These are phyloP conservation scores for Pelodiscus sinensis DNA, from an alignment of 2,113 vertebrate species.

Conservation along the genomic window DNA sequence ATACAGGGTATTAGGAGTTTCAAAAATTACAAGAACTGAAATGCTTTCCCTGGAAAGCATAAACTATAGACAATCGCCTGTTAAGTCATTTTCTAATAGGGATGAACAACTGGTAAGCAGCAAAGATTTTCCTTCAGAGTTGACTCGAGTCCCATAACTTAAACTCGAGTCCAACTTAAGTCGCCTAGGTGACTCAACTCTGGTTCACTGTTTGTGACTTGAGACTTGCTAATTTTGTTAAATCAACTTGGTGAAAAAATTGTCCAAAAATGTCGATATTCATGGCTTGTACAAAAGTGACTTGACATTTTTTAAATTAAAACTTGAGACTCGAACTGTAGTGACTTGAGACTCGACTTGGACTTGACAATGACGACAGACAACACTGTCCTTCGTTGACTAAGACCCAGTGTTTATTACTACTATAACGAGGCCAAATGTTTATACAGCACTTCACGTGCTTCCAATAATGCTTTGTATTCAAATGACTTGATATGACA, in stretches of 20 bases:
- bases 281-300: too few relatives aligned
- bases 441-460: not conserved
- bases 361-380: too few relatives aligned
- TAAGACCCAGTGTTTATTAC: slow-evolving; percentile 15
- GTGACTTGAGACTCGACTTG: too few relatives aligned
- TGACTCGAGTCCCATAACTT: too few relatives aligned
- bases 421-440: not conserved
- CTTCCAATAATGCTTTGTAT: slow-evolving; percentile 18
- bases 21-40: not conserved
- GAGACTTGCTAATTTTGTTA: too few relatives aligned
- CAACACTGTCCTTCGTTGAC: not conserved
- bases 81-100: not conserved
- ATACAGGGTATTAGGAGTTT: not conserved
- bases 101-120: not conserved
- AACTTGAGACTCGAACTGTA: too few relatives aligned
- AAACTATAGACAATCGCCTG: not conserved
- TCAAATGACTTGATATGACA: slow-evolving; percentile 23
- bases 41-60: not conserved
- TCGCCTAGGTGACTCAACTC: too few relatives aligned
- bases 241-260: too few relatives aligned
- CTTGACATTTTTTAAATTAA: too few relatives aligned
- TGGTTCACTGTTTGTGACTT: too few relatives aligned
- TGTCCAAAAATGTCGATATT: too few relatives aligned
- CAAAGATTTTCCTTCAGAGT: not conserved
- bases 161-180: too few relatives aligned